Base-by-base conservation (phyloP, 2,113 vertebrate species). In the Gadus macrocephalus region DNA sequence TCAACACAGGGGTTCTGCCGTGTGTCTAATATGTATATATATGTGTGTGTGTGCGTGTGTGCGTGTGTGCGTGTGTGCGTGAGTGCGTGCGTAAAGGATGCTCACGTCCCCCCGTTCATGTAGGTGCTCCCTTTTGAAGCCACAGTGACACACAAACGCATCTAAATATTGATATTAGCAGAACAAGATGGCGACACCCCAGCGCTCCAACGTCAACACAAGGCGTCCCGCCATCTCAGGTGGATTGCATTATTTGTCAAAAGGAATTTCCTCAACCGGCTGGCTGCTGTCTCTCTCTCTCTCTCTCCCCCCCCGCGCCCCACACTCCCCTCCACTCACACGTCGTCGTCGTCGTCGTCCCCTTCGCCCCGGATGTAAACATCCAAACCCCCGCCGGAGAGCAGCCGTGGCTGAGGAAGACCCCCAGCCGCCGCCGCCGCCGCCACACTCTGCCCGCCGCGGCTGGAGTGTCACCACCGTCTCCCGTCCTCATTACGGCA, bases 401-500 rank as follows among this genome's bases (percentile, higher is more conserved):
- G 89, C 89, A 92, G 91, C 90, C 91, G 38, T n/a, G 89, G 90
- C 42, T 49, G 42, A 49, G 8, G 91, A 92, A 93, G 2, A 60
- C 20, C 17, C 3, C 59, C 1, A 20, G 59, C n/a, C n/a, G n/a
- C 8, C 22, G 22, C n/a, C 7, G 92, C 91, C 90, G 92, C 90
- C 90, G 91, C 92, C 91, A 25, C 91, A 91, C 90, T 93, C 91
- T 91, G 93, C 92, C 92, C 92, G 55, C 61, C 38, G 17, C 6
- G 38, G 93, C 89, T 92, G 92, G 91, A 92, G 92, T 94, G 92
- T 94, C 92, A 92, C 91, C 93, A 93, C 90, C 91, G 90, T 91
- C 89, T 92, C 92, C 93, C 91, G 91, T 93, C 92, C 92, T 94
- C 92, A 94, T 95, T 95, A 95, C 89, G 91, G 92, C 93, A 92